These are phyloP conservation scores for Euwallacea fornicatus DNA, from an alignment of 1,140 invertebrate genomes.

Conservation along the genomic window DNA sequence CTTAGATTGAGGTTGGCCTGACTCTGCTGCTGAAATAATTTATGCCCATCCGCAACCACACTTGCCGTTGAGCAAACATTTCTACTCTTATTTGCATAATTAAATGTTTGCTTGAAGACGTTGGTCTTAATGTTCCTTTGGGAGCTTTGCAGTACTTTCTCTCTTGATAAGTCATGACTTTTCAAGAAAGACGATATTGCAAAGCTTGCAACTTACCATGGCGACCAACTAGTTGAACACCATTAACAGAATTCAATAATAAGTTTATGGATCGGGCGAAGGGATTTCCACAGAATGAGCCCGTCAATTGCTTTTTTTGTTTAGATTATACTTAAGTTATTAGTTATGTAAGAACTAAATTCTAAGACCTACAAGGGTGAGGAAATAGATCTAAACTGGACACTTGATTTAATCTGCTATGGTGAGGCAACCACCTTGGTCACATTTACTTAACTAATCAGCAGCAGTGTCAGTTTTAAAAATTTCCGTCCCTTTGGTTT, in stretches of 20 bases:
- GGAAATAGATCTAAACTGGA: slow-evolving; percentile 29
- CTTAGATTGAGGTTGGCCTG: slow-evolving; percentile 78
- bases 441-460: slow-evolving; percentile 31
- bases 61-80: slow-evolving; percentile 50
- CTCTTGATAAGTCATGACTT: not conserved
- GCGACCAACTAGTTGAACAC: slow-evolving; percentile 26
- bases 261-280: not conserved
- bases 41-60: slow-evolving; percentile 52
- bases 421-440: slow-evolving; percentile 30
- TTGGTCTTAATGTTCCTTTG: not conserved
- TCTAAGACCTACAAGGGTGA: slow-evolving; percentile 3
- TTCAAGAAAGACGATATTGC: not conserved
- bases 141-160: not conserved
- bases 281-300: not conserved
- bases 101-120: slow-evolving; percentile 37
- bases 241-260: slow-evolving; percentile 19
- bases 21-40: slow-evolving; percentile 52
- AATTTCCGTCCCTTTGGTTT: slow-evolving; percentile 47
- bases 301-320: not conserved
- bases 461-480: slow-evolving; percentile 52
- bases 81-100: slow-evolving; percentile 52
- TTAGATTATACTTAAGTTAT: not conserved
- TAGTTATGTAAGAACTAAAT: not conserved
- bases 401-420: slow-evolving; percentile 31
- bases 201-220: not conserved